Evolutionary conservation across 37 sponge, comb jelly and placozoan species (phyloP).

Genomic region (Haliclona indistincta): DNA sequence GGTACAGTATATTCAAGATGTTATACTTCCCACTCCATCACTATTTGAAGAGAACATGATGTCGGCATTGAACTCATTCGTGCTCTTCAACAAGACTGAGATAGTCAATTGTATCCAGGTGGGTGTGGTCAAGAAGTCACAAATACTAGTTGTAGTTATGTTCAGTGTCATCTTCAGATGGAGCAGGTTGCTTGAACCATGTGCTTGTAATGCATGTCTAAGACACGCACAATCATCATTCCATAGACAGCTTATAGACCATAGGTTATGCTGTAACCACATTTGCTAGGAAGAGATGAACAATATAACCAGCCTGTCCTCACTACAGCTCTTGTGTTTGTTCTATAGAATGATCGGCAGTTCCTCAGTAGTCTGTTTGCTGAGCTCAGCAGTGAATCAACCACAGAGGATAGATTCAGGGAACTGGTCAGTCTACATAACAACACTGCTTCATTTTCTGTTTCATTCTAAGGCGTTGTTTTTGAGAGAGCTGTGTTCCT

Average conservation of each 20-base stretch:
- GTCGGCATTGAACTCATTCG: conserved; percentile 80
- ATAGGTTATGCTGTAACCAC: too few relatives aligned
- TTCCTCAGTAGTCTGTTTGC: conserved; percentile 73
- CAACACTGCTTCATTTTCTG: neutral
- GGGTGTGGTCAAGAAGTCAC: too few relatives aligned
- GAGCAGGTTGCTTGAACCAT: too few relatives aligned
- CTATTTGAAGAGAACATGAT: conserved; percentile 97
- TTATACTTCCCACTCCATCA: conserved; percentile 92
- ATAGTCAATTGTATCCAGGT: conserved; percentile 79
- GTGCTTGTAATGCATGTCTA: too few relatives aligned
- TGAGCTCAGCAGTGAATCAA: conserved; percentile 41
- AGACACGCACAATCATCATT: too few relatives aligned
- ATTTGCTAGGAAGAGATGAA: too few relatives aligned
- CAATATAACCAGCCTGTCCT: too few relatives aligned
- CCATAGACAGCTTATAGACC: too few relatives aligned
- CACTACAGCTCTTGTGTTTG: conserved; percentile 7
- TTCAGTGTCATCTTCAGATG: too few relatives aligned
- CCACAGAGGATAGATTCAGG: conserved; percentile 35
- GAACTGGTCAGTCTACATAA: conserved; percentile 61
- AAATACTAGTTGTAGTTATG: too few relatives aligned
- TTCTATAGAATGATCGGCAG: conserved; percentile 56
- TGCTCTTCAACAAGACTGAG: conserved; percentile 88
- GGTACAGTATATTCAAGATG: conserved; percentile 91
- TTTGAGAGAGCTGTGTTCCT: conserved; percentile 34
- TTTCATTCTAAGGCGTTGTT: conserved; percentile 31